Conservation (phyloP, 2,888 invertebrate genomes). For the Sminthurides aquaticus region DNA sequence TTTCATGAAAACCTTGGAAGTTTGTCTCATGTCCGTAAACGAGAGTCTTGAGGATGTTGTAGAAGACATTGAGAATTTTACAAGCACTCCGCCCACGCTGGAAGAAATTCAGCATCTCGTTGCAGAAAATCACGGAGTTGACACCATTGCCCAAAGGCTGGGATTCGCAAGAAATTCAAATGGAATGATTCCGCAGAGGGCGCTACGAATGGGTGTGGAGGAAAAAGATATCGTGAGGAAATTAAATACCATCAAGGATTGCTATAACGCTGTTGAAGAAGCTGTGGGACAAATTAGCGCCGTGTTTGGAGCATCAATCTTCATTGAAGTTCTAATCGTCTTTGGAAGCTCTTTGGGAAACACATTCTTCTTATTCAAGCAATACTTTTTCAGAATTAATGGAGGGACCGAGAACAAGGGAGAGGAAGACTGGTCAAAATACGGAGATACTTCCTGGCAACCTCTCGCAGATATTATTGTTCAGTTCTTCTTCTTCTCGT, state of each 20-base stretch:
- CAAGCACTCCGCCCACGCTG: neutral
- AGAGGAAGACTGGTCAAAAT: neutral
- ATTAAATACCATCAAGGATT: constrained; percentile 20
- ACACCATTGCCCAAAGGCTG: neutral
- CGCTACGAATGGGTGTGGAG: no score
- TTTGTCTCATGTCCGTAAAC: constrained; percentile 28
- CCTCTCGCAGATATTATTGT: constrained; percentile 17
- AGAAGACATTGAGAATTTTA: neutral
- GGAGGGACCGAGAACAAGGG: neutral
- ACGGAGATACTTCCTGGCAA: constrained; percentile 8
- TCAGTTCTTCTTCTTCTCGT: constrained; percentile 34
- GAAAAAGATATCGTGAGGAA: constrained; percentile 7
- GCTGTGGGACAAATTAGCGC: constrained; percentile 20
- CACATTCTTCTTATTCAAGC: constrained; percentile 21
- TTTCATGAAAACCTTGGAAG: constrained; percentile 23
- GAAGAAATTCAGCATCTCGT: constrained; percentile 1
- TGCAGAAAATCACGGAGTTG: constrained; percentile 4
- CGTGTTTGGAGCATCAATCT: constrained; percentile 28
- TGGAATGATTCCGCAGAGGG: neutral
- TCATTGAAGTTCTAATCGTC: constrained; percentile 31
- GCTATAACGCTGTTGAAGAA: constrained; percentile 22
- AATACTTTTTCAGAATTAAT: neutral
- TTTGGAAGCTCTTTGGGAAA: constrained; percentile 25
- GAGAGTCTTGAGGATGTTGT: constrained; percentile 23
- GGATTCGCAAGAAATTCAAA: constrained; percentile 3